Evolutionary conservation across 2,113 vertebrate genomes (phyloP), one percentile per base, ranked within the genome.

Genomic region (Cinclus mexicanus): DNA sequence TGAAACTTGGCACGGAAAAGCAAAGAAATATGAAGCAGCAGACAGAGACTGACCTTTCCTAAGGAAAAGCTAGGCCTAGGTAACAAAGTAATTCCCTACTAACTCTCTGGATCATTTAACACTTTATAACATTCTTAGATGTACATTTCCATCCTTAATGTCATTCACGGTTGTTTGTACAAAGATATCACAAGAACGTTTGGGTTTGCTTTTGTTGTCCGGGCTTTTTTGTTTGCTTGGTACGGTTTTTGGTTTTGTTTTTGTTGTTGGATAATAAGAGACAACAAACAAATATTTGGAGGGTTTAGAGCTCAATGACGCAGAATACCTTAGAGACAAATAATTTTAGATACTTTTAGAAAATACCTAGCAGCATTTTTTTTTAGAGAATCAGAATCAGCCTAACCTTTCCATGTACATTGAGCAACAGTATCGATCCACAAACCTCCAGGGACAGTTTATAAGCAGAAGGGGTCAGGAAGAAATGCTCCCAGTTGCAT

Each of bases 221-320:
- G 11, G 2, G 9, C 2, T 4, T 41, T 41, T 49, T 70, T 31
- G 4, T 10, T 50, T 71, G 15, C 7, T 44, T 31, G 46, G 22
- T n/a, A 22, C 41, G 2, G 3, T 10, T 44, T n/a, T 44, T 21
- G 11, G 8, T 33, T 22, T 42, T 21, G 11, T 10, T 33, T 22
- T 42, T 29, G 12, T 39, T 44, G 17, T 65, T 83, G 52, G 59
- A 69, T 94, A 86, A 74, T 65, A 56, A 77, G 72, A 57, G 33
- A 87, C 16, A 70, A 23, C 60, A 56, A 92, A 88, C 31, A 91
- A 91, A 81, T 78, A 96, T 86, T 93, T 92, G 26, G 28, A 86
- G 9, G 18, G n/a, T 93, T 90, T 39, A 78, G 35, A 81, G 25
- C 52, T 93, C 68, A 90, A 1, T 57, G 56, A 28, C 71, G 88